Base-by-base conservation (phyloP, 2,797 vertebrate genomes). In the Periparus ater region DNA sequence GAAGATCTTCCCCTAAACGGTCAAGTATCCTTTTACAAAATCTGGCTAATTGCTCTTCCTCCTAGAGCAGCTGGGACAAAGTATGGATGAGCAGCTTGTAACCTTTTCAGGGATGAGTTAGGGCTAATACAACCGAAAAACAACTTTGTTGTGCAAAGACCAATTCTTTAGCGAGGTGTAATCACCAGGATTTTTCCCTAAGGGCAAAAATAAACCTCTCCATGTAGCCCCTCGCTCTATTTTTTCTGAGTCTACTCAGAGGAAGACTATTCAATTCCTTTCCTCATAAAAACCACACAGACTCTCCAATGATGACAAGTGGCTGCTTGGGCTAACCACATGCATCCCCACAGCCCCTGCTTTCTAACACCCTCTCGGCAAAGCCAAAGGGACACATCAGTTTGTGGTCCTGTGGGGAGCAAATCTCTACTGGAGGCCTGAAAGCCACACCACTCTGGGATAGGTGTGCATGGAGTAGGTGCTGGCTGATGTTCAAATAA, bases 251-350 rank as follows among this genome's bases (percentile, higher is more conserved):
- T 63, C 65, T 88, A 12, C 93, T 96, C 95, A 96, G 93, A 74
- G 83, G 50, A 93, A 78, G 70, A 67, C 55, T 89, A 58, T 90
- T 92, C 38, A 78, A 80, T 91, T 53, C 65, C 75, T 96, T 94
- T 94, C 87, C 91, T 94, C 73, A 44, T 30, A 48, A 95, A 98
- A 95, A 95, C 96, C 95, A 96, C 96, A 95, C 20, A 94, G 57
- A 51, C 81, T 87, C 85, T 94, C 92, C 92, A 93, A 76, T 88
- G 95, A 97, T 77, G 96, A 93, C 87, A 95, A 97, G 89, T 94
- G 88, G 96, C 95, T 84, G 25, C 89, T 85, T 92, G 83, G 95
- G 93, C 97, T 97, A 97, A 98, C 97, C 97, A 98, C 97, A 97
- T 91, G 88, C 88, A 96, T 95, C 76, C 92, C 86, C 89, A 91